Evolutionary conservation across 2,797 vertebrate species (phyloP), one percentile per base, ranked within the genome.

Genomic region (Aulostomus chinensis): DNA sequence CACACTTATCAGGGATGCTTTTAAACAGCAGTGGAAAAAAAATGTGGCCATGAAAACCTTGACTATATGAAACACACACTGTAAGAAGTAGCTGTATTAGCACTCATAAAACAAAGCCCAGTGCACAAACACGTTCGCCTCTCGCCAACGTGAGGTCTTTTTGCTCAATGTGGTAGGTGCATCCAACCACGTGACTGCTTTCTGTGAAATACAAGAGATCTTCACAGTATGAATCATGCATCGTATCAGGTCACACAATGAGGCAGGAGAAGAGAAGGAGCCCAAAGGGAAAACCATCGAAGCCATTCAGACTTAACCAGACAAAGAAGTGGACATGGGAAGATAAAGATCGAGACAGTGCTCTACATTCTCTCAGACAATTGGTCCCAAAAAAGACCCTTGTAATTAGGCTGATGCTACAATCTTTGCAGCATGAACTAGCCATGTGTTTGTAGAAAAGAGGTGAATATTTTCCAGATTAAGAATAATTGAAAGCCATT

Each of bases 251-350:
- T 86, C 71, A 51, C 78, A 80, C 76, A 70, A 49, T 76, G 75
- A 81, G 46, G 43, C 28, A 38, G 45, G 46, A 62, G 72, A 61
- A 49, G 51, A 29, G 59, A 75, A 66, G 41, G 45, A 76, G 59
- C 67, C 73, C 73, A 59, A 50, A 68, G 61, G 80, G 63, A 65
- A 73, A 69, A n/a, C n/a, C 53, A 73, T 63, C 22, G 20, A 49
- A 75, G 73, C 66, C 66, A 74, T 76, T 78, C 68, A 73, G 52
- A 66, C 49, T 16, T 72, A 66, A 70, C 67, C 71, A 68, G 64
- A 81, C 69, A 86, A 84, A 72, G 76, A 78, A 45, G 21, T 78
- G 80, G 77, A 82, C 78, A 78, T 58, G 55, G 53, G 28, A 71
- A 73, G 80, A 81, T 76, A 67, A 78, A 60, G 70, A 74, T 69